Evolutionary conservation across 2,888 invertebrate genomes (phyloP).

Genomic region (Apoda limacodes): DNA sequence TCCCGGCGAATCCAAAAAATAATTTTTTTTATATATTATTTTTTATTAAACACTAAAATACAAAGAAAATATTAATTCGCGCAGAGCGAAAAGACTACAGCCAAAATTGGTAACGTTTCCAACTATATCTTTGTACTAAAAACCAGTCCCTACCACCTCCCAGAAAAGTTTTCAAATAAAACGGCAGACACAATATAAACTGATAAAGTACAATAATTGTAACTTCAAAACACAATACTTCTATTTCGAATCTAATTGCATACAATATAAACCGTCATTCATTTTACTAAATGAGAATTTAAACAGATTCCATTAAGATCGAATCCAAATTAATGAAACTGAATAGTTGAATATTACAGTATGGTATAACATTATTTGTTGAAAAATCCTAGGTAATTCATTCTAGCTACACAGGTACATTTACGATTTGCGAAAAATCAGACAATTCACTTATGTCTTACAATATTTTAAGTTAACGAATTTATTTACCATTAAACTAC

Average conservation of each 20-base stretch:
- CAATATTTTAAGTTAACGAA: conserved; percentile 45
- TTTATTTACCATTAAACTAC: no score
- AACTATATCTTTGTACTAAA: conserved; percentile 29
- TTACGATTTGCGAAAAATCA: conserved; percentile 36
- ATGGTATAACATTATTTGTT: no score
- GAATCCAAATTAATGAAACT: no score
- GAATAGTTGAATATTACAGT: no score
- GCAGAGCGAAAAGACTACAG: conserved; percentile 31
- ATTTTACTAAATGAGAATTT: no score
- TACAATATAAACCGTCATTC: no score
- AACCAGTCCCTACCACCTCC: conserved; percentile 43
- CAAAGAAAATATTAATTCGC: conserved; percentile 25
- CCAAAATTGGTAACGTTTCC: conserved; percentile 45
- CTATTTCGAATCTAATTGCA: no score
- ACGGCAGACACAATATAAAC: not conserved
- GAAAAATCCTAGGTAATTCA: conserved; percentile 47
- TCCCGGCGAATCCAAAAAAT: conserved; percentile 61
- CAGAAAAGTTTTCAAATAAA: conserved; percentile 21
- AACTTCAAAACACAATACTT: no score
- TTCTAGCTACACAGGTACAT: conserved; percentile 68
- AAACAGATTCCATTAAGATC: no score
- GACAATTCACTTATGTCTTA: conserved; percentile 60
- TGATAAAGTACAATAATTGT: no score
- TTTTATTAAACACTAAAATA: conserved; percentile 40
- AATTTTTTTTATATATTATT: conserved; percentile 31